Evolutionary conservation across 1,140 invertebrate genomes (phyloP).

Genomic region (Bicyclus anynana): DNA sequence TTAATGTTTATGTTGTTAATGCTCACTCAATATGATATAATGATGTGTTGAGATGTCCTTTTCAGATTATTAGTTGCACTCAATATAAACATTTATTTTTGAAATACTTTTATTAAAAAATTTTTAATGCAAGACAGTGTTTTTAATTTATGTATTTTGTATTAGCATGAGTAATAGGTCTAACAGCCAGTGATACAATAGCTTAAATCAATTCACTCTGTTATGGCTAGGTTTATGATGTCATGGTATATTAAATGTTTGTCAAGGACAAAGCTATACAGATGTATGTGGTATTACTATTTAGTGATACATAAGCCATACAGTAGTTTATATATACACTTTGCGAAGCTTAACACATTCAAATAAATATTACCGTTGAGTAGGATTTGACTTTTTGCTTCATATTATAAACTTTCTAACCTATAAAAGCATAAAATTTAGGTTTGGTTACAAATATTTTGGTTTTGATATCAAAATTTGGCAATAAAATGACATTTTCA

Average conservation of each 20-base stretch:
- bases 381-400: conserved; percentile 57
- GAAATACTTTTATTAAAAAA: too few relatives aligned
- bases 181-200: background rate
- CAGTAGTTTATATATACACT: background rate
- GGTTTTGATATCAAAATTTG: background rate
- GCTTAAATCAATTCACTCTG: conserved; percentile 6
- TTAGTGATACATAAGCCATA: background rate
- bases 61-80: background rate
- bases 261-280: conserved; percentile 38
- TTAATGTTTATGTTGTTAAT: background rate
- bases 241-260: conserved; percentile 40
- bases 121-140: too few relatives aligned
- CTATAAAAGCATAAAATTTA: conserved; percentile 18
- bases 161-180: background rate
- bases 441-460: conserved; percentile 5
- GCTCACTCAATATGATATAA: background rate
- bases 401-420: conserved; percentile 38
- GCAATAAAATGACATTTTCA: background rate
- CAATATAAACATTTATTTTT: too few relatives aligned
- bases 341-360: background rate
- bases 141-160: too few relatives aligned
- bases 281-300: conserved; percentile 8
- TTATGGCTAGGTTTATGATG: conserved; percentile 41
- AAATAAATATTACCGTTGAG: conserved; percentile 45
- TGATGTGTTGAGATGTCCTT: background rate